phyloP scores from a whole-genome alignment of 2,113 vertebrate genomes.

The Myxocyprinus asiaticus region DNA sequence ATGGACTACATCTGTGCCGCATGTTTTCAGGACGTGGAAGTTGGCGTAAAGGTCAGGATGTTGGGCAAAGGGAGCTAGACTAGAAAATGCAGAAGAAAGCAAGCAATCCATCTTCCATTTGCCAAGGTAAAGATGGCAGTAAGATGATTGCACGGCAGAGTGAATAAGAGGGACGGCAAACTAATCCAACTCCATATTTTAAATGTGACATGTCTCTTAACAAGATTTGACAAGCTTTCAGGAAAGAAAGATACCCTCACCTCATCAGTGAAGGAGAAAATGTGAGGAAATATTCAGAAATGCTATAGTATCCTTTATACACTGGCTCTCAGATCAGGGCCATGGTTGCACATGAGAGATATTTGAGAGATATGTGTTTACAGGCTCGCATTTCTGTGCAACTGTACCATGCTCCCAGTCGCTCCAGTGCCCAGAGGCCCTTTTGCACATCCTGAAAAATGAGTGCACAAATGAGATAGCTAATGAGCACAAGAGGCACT shows the following conservation, averaged over 20 bases:
- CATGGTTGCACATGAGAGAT: background rate
- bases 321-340: background rate
- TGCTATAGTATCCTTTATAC: background rate
- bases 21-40: conserved; percentile 2
- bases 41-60: background rate
- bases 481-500: conserved; percentile 35
- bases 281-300: conserved; percentile 47
- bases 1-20: conserved; percentile 15
- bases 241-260: conserved; percentile 54
- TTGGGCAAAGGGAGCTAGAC: conserved; percentile 34
- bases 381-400: conserved; percentile 13
- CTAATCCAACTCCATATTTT: conserved; percentile 68
- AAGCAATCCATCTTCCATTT: conserved; percentile 65
- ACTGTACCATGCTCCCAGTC: conserved; percentile 43
- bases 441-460: conserved; percentile 46
- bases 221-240: conserved; percentile 67
- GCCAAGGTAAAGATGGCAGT: conserved; percentile 64
- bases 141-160: conserved; percentile 64
- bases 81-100: conserved; percentile 58
- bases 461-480: conserved; percentile 59
- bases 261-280: conserved; percentile 50
- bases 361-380: conserved; percentile 22
- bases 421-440: conserved; percentile 51
- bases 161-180: conserved; percentile 63
- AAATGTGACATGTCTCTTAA: conserved; percentile 69